Conservation (phyloP, 2,113 vertebrate genomes). For the Cettia cetti region DNA sequence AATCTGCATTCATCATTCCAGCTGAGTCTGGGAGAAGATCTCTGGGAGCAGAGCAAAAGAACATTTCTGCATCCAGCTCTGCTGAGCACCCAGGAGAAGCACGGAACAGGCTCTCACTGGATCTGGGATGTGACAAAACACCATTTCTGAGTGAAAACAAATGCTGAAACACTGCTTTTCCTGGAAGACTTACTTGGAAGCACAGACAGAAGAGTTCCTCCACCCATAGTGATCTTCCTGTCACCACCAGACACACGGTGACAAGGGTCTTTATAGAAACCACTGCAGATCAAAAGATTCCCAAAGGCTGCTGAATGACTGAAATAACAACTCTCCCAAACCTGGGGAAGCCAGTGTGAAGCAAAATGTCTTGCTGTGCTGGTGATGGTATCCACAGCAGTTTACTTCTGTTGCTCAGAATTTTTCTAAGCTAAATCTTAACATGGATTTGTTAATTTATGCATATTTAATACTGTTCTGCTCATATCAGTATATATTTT, state of each 20-base stretch:
- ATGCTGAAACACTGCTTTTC: not conserved
- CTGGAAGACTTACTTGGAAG: slow-evolving; percentile 10
- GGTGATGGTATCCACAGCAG: not conserved
- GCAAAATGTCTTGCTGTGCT: not conserved
- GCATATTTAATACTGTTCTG: not conserved
- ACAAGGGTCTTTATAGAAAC: not conserved
- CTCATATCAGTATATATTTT: not conserved
- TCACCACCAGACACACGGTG: not conserved
- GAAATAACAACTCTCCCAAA: not conserved
- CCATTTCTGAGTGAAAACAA: not conserved
- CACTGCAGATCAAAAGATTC: not conserved
- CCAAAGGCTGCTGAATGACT: rapidly evolving
- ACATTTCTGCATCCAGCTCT: not conserved
- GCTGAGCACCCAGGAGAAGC: rapidly evolving
- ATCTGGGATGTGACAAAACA: not conserved
- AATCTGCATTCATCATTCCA: not conserved
- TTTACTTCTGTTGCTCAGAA: not conserved
- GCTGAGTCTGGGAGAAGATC: not conserved
- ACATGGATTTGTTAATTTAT: too few relatives aligned
- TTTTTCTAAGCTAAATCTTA: not conserved
- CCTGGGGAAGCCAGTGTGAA: not conserved
- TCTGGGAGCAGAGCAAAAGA: not conserved
- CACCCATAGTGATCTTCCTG: not conserved
- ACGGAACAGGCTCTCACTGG: rapidly evolving
- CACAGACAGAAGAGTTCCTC: not conserved